Base-by-base conservation (phyloP, 2,888 invertebrate species). In the Epsilonema sp. region DNA sequence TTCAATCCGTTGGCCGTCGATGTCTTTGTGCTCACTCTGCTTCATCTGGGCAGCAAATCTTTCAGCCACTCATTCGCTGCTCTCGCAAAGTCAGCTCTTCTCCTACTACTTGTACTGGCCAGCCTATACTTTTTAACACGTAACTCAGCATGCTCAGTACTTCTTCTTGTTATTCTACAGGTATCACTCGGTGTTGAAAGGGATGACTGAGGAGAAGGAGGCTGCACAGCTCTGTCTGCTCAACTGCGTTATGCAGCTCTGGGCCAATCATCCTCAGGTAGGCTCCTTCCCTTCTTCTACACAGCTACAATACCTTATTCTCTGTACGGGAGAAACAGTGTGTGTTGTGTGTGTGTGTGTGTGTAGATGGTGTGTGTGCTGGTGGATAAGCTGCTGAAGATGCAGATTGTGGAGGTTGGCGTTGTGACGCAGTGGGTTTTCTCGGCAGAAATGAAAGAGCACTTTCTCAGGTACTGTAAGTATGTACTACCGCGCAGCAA, bases 11-110 rank as follows among this genome's bases (percentile, higher is more conserved):
- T 92, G 42, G 90, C 92, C 63, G 85, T 92, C 0, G 41, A 48
- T 16, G 31, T 47, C 46, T 42, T 45, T 43, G 42, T 55, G 39
- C 8, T 36, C 63, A 87, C 87, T 0, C 67, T 97, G 44, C 74
- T 97, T 3, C 82, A 86, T 65, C 73, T 92, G 49, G 94, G 90
- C 31, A 82, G 83, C 44, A 97, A 94, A 69, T 90, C 92, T 57
- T 89, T 94, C 66, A 90, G 90, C 50, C 97, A 97, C 65, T 86
- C 89, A 57, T 92, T 94, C 68, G 89, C 94, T 4, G 94, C 90
- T n/a, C 82, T 97, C 54, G 86, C 89, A 38, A 94, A 92, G 73
- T 94, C 80, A 64, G 85, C n/a, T n/a, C n/a, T n/a, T n/a, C n/a
- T n/a, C n/a, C n/a, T n/a, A n/a, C n/a, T n/a, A n/a, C n/a, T n/a